Evolutionary conservation across 1,140 invertebrate genomes (phyloP).

Genomic region (Drosophila bipectinata): DNA sequence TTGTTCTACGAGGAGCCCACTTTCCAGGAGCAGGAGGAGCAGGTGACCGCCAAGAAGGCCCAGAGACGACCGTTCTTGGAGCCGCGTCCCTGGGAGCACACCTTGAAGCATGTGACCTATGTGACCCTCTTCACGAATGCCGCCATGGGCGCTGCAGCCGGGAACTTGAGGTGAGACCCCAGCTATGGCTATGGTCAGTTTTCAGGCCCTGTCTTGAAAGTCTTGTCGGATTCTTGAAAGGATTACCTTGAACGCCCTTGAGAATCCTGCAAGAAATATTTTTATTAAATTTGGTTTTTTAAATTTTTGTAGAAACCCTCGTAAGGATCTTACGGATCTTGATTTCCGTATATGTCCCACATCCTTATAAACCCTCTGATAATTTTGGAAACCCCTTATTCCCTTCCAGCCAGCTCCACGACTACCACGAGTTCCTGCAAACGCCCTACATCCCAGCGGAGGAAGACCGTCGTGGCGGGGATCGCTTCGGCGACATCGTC

Average conservation of each 20-base stretch:
- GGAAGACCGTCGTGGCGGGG: constrained; percentile 16
- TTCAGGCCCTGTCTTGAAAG: too few relatives aligned
- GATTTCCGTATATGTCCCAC: too few relatives aligned
- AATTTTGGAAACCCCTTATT: not conserved
- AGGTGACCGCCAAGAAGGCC: not conserved
- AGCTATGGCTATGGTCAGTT: too few relatives aligned
- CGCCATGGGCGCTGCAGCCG: constrained; percentile 77
- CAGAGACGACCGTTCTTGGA: constrained; percentile 20
- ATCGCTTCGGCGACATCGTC: constrained; percentile 86
- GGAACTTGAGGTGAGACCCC: constrained; percentile 64
- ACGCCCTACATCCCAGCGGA: constrained; percentile 85
- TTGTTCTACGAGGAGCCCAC: constrained; percentile 68
- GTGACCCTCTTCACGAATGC: constrained; percentile 84
- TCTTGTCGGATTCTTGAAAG: too few relatives aligned
- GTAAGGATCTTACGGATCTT: too few relatives aligned
- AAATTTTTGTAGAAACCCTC: too few relatives aligned
- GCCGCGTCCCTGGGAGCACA: constrained; percentile 85
- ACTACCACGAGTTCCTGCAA: constrained; percentile 74
- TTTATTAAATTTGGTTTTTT: too few relatives aligned
- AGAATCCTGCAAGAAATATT: too few relatives aligned
- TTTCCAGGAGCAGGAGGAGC: too few relatives aligned
- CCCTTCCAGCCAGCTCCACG: constrained; percentile 64
- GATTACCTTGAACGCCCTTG: too few relatives aligned
- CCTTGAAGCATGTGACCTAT: constrained; percentile 86
- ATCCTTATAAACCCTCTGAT: too few relatives aligned